A percentile compares a stretch with the other conserved stretches of the same genome.
These are phyloP conservation scores for Cyanoliseus patagonus DNA, from an alignment of 2,113 vertebrate genomes.

Conservation along the genomic window DNA sequence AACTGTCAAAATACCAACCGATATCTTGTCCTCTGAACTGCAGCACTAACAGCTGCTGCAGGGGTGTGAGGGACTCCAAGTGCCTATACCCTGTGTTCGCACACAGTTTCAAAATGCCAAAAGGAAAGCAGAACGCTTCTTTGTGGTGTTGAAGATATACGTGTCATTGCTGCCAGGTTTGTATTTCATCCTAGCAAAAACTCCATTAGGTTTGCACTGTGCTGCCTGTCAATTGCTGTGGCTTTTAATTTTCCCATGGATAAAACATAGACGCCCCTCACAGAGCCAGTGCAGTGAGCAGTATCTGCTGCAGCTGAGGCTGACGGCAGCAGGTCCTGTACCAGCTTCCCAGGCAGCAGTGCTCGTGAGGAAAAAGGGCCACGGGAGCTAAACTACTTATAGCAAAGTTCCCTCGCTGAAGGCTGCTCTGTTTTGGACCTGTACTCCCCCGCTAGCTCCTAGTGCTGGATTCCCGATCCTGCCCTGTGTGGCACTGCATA, in stretches of 20 bases:
- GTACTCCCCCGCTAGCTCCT: too few relatives aligned
- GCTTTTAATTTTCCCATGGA: neutral
- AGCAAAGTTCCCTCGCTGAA: neutral
- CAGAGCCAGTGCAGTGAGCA: neutral
- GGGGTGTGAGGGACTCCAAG: rapidly evolving
- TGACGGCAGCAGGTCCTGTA: rapidly evolving
- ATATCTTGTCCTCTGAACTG: neutral
- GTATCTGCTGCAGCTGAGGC: neutral
- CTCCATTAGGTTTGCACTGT: neutral
- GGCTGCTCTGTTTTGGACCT: neutral
- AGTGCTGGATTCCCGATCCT: neutral
- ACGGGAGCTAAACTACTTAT: rapidly evolving
- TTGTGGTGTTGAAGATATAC: rapidly evolving
- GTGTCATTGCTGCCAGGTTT: neutral
- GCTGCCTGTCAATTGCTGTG: neutral
- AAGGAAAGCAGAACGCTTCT: rapidly evolving
- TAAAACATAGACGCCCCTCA: neutral
- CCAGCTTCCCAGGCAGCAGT: neutral
- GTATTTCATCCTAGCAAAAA: neutral
- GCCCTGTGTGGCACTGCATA: neutral
- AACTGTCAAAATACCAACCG: neutral
- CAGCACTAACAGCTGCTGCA: neutral
- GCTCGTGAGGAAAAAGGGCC: rapidly evolving
- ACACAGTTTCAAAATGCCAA: neutral
- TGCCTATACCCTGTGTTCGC: rapidly evolving